phyloP scores from a whole-genome alignment of 2,888 invertebrate genomes.

The Listrodromus nycthemerus region DNA sequence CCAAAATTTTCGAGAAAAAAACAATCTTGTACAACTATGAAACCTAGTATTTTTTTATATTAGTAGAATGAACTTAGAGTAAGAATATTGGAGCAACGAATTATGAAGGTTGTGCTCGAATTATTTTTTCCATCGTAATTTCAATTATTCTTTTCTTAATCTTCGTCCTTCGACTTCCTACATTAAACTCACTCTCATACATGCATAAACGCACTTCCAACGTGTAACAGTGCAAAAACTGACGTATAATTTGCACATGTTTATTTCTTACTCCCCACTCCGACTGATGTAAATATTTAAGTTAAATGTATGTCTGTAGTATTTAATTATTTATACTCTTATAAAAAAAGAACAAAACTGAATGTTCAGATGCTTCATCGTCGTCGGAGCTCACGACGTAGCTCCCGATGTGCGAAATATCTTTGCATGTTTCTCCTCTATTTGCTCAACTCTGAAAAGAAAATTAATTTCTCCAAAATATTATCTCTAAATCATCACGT shows the following conservation, averaged over 20 bases:
- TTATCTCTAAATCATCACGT: slow-evolving; percentile 27
- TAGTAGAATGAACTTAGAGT: slow-evolving; percentile 36
- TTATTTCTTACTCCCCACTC: slow-evolving; percentile 33
- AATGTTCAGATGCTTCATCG: slow-evolving; percentile 19
- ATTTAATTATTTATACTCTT: slow-evolving; percentile 35
- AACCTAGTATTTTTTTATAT: slow-evolving; percentile 48
- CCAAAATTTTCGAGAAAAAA: slow-evolving; percentile 5
- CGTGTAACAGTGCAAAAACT: slow-evolving; percentile 4
- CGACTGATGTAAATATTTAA: slow-evolving; percentile 54
- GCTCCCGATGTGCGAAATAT: slow-evolving; percentile 4
- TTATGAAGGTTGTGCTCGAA: slow-evolving; percentile 21
- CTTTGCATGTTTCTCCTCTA: slow-evolving; percentile 7
- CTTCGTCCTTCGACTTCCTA: not conserved
- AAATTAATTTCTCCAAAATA: slow-evolving; percentile 12
- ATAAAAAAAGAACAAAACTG: slow-evolving; percentile 25
- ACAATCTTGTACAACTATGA: slow-evolving; percentile 34
- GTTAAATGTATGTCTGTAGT: slow-evolving; percentile 43
- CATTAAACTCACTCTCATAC: not conserved
- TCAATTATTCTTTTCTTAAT: not conserved
- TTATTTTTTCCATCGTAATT: not conserved
- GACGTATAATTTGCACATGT: slow-evolving; percentile 4
- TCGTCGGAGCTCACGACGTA: slow-evolving; percentile 18
- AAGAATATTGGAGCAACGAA: slow-evolving; percentile 45
- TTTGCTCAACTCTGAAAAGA: slow-evolving; percentile 13
- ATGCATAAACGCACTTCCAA: not conserved